phyloP scores from a whole-genome alignment of 2,888 invertebrate species.

The Lithophane socia region DNA sequence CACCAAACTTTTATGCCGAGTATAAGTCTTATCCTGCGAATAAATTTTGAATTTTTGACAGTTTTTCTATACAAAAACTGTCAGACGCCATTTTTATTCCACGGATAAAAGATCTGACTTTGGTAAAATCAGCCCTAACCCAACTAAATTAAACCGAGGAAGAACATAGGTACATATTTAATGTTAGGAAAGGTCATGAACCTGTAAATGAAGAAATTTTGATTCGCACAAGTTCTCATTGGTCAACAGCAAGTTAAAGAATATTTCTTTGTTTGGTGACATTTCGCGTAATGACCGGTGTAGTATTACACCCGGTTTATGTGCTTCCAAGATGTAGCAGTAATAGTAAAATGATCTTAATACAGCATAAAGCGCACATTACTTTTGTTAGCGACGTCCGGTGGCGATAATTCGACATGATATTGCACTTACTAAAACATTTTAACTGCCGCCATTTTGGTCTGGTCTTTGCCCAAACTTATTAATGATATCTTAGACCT shows the following conservation, averaged over 20 bases:
- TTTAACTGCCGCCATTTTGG: slow-evolving; percentile 57
- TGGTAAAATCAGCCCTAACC: too few species aligned
- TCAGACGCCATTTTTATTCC: too few species aligned
- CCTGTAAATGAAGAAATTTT: slow-evolving; percentile 21
- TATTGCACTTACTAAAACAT: slow-evolving; percentile 71
- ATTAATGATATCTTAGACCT: slow-evolving; percentile 15
- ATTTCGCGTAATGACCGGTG: slow-evolving; percentile 70
- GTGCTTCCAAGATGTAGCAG: slow-evolving; percentile 83
- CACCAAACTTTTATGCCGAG: too few species aligned
- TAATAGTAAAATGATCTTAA: slow-evolving; percentile 87
- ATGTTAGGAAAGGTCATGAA: slow-evolving; percentile 2
- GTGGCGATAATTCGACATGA: slow-evolving; percentile 73
- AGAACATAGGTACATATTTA: not conserved
- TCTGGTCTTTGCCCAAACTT: slow-evolving; percentile 30
- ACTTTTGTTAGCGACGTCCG: slow-evolving; percentile 73
- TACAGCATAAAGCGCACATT: slow-evolving; percentile 80
- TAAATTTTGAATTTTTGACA: too few species aligned
- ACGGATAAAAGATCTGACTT: too few species aligned
- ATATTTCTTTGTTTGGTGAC: slow-evolving; percentile 52
- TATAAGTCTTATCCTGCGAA: too few species aligned
- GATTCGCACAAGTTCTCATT: slow-evolving; percentile 6
- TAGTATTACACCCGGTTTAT: slow-evolving; percentile 81
- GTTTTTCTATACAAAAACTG: too few species aligned
- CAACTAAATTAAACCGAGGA: too few species aligned
- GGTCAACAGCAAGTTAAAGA: slow-evolving; percentile 24